These are phyloP conservation scores for Chlorodrepanis virens DNA, from an alignment of 2,113 vertebrate species.

Conservation along the genomic window DNA sequence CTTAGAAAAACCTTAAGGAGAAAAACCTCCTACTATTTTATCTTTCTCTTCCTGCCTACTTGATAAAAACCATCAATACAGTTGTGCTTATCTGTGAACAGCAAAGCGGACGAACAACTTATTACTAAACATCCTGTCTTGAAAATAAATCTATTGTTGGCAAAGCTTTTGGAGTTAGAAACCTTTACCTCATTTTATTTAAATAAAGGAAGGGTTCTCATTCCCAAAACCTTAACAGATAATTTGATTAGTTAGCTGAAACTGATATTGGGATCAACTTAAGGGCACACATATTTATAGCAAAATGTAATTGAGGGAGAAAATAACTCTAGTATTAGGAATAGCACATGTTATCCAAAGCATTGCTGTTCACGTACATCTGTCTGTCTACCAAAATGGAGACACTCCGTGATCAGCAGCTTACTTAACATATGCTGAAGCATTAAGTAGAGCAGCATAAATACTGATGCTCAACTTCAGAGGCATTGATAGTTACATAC, in stretches of 20 bases:
- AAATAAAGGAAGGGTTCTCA: constrained; percentile 61
- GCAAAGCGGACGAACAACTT: neutral
- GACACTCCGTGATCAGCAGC: neutral
- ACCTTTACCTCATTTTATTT: constrained; percentile 43
- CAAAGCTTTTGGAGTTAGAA: constrained; percentile 36
- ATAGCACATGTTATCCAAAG: constrained; percentile 45
- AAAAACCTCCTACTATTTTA: neutral
- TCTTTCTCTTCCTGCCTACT: neutral
- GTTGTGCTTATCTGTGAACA: neutral
- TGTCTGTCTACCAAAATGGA: constrained; percentile 41
- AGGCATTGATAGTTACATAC: neutral
- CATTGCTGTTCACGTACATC: constrained; percentile 22
- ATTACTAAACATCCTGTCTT: constrained; percentile 28
- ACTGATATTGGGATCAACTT: constrained; percentile 59
- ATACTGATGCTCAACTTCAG: neutral
- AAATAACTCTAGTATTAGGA: constrained; percentile 63
- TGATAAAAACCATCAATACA: neutral
- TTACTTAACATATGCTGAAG: neutral
- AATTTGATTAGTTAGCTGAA: constrained; percentile 67
- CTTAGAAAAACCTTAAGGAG: constrained; percentile 13
- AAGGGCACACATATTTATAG: constrained; percentile 67
- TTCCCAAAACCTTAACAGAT: constrained; percentile 58
- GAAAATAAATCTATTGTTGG: constrained; percentile 29
- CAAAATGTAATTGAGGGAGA: constrained; percentile 66
- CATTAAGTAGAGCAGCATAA: neutral